Evolutionary conservation across 2,113 vertebrate genomes (phyloP), one percentile per base, ranked within the genome.

Genomic region (Sterrhoptilus dennistouni): DNA sequence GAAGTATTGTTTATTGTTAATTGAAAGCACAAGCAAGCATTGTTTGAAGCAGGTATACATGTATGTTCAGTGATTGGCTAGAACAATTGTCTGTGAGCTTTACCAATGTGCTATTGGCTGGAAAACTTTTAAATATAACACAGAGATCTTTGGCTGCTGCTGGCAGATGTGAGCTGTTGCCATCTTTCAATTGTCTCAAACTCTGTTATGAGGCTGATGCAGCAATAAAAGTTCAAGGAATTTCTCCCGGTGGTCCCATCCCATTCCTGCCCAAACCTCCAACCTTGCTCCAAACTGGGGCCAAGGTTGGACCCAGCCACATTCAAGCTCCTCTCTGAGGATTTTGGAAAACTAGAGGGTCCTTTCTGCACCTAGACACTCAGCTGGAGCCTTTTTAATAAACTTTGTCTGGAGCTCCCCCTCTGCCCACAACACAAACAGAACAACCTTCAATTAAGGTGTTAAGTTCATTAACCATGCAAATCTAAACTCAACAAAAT

Each of bases 401-500:
- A 35, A 8, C 44, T 11, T 9, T 50, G 29, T 25, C 42, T 57
- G 83, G 2, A 59, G 61, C 25, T 76, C 5, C 44, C 35, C 16
- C 61, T 50, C 61, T 35, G 21, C 8, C 16, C 71, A 31, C 1
- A 0, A n/a, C 63, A 57, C 70, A 95, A 90, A 96, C 24, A 93
- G 90, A 95, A 69, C 65, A 88, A 65, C 93, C 94, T 97, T 97
- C 93, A 76, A 98, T 97, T 94, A 84, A 61, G 90, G 96, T 95
- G 91, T 92, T 95, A 87, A 63, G 42, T 87, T 95, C 75, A 81
- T 89, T 93, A 97, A 68, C 86, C 68, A 83, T 63, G 44, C 61
- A 90, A 98, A 97, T 96, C 95, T 96, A 96, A 98, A 97, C 96
- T 96, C 96, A 82, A 96, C 95, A 97, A 95, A 97, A 98, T 93